A percentile compares a stretch with the other conserved stretches of the same genome.
phyloP scores from a whole-genome alignment of 53 echinoderm and acorn worm species.

The Apostichopus leukothele region DNA sequence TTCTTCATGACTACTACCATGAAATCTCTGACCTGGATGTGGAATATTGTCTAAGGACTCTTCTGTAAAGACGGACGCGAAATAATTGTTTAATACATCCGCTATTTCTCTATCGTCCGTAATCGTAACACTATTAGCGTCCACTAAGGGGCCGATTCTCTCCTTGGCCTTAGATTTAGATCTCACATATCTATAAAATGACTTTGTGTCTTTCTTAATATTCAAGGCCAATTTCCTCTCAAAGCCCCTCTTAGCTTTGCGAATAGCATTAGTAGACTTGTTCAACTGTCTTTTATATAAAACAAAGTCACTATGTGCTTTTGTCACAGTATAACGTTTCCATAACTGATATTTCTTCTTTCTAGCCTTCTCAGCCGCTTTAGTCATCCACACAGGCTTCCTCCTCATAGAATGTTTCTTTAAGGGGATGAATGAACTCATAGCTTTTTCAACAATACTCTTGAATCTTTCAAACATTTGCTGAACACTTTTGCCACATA shows the following conservation, averaged over 20 bases:
- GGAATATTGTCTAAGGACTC: too few species aligned
- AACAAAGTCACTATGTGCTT: not conserved
- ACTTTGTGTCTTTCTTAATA: constrained; percentile 19
- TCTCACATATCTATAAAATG: constrained; percentile 38
- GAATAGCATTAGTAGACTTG: constrained; percentile 24
- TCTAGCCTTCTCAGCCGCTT: constrained; percentile 17
- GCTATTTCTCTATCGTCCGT: not conserved
- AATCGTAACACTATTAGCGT: not conserved
- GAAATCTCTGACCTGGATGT: too few species aligned
- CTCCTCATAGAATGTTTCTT: not conserved
- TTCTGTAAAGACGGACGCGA: too few species aligned
- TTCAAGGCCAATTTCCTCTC: constrained; percentile 32
- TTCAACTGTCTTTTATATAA: constrained; percentile 22
- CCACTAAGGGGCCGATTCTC: constrained; percentile 28
- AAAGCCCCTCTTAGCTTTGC: constrained; percentile 23
- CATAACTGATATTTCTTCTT: constrained; percentile 26
- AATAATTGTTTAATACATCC: too few species aligned
- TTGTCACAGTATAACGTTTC: constrained; percentile 16
- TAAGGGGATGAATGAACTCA: not conserved
- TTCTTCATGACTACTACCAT: too few species aligned
- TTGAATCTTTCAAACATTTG: constrained; percentile 29
- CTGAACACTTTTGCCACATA: constrained; percentile 8
- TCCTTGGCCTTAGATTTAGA: constrained; percentile 26
- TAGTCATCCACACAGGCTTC: constrained; percentile 22
- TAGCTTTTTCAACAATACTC: constrained; percentile 6